Base-by-base conservation (phyloP, 2,797 vertebrate genomes). In the Jordanella pulchra region DNA sequence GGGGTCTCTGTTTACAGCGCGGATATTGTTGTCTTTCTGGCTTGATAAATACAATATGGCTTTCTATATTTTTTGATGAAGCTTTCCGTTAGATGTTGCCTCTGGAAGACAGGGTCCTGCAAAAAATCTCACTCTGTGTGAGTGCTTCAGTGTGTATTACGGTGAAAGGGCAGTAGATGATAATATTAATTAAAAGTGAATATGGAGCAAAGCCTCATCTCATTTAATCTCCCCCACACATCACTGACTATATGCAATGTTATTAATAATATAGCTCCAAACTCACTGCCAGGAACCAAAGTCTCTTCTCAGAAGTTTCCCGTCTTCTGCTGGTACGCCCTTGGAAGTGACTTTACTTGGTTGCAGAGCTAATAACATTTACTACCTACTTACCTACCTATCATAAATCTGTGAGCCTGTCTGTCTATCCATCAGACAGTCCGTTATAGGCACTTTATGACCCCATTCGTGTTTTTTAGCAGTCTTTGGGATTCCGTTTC, bases 141-240 rank as follows among this genome's bases (percentile, higher is more conserved):
- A 68, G 25, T 83, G 39, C 82, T 69, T 50, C 53, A 44, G 55
- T 78, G 66, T 74, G 78, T 76, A 61, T 72, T 55, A 69, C 78
- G 71, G 63, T 80, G 76, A 74, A 78, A 77, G 80, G 78, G 76
- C 61, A 67, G 65, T 69, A 80, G 89, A 86, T 89, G 84, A 85
- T 88, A 76, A 86, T 81, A 86, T 89, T 87, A 91, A 92, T 92
- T 91, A 90, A 89, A 87, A 83, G 76, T 83, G 82, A 90, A 86
- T 87, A 86, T 86, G 87, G 90, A 87, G 90, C 84, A 88, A 80
- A 87, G 56, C 82, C 67, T 83, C 82, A 69, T 87, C 79, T 86
- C 82, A 87, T 86, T 80, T 86, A 71, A 67, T 69, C 58, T 69
- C 79, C 82, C 50, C 67, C 61, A 79, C 84, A 89, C 77, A 87